Evolutionary conservation across 2,888 invertebrate genomes (phyloP).

Genomic region (Zygothrica quintamaculata): DNA sequence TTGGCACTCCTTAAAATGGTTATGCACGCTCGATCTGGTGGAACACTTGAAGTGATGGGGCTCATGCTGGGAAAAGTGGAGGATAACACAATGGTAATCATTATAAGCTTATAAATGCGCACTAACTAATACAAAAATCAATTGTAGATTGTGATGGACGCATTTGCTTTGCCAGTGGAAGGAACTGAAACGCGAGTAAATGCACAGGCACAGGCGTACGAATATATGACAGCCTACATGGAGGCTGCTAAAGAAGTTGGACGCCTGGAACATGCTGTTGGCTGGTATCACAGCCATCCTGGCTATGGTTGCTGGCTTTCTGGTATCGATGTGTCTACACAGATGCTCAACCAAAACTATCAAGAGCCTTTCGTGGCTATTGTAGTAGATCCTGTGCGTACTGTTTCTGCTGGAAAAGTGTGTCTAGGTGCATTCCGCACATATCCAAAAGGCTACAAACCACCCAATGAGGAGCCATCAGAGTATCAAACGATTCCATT

Average conservation of each 20-base stretch:
- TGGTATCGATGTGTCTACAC: conserved; percentile 99
- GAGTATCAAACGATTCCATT: conserved; percentile 99
- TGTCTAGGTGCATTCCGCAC: conserved; percentile 97
- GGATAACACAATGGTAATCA: conserved; percentile 94
- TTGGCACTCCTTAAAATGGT: conserved; percentile 99
- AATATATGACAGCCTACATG: conserved; percentile 99
- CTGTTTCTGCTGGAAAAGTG: conserved; percentile 99
- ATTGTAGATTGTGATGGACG: conserved; percentile 95
- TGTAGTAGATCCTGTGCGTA: conserved; percentile 98
- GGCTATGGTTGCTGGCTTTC: conserved; percentile 99
- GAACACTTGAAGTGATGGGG: conserved; percentile 98
- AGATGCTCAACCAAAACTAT: conserved; percentile 99
- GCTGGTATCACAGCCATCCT: conserved; percentile 99
- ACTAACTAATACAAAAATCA: neutral
- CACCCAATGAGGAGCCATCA: conserved; percentile 98
- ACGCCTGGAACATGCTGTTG: conserved; percentile 98
- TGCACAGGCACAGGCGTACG: conserved; percentile 99
- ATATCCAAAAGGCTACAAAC: conserved; percentile 98
- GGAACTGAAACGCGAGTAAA: conserved; percentile 98
- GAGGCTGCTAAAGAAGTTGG: conserved; percentile 98
- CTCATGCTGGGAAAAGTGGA: conserved; percentile 96
- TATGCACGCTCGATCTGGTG: conserved; percentile 99
- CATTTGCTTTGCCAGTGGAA: conserved; percentile 98
- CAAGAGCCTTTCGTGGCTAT: conserved; percentile 99
- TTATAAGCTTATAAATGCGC: neutral